A percentile compares a stretch with the other conserved stretches of the same genome.
These are phyloP conservation scores for Bucco capensis DNA, from an alignment of 2,113 vertebrate genomes.

Conservation along the genomic window DNA sequence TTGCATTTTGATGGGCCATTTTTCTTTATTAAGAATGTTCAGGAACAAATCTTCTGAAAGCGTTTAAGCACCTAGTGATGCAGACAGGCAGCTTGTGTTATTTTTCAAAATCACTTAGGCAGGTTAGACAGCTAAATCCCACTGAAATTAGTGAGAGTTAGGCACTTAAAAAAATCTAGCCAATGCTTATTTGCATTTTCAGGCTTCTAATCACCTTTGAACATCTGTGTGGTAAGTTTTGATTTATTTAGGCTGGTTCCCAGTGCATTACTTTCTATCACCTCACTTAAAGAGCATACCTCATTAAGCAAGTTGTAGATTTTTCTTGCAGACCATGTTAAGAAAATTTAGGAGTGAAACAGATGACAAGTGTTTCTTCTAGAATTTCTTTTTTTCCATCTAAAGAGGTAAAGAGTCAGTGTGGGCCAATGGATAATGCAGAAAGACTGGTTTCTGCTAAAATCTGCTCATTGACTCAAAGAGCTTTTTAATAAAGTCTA, in stretches of 20 bases:
- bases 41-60: constrained; percentile 2
- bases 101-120: constrained; percentile 47
- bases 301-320: background rate
- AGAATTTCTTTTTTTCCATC: background rate
- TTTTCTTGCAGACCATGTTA: background rate
- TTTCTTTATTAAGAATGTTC: constrained; percentile 41
- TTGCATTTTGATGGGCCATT: background rate
- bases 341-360: background rate
- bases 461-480: background rate
- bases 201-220: background rate
- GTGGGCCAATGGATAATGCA: background rate
- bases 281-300: background rate
- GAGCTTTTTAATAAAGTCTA: background rate
- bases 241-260: background rate
- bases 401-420: background rate
- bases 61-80: constrained; percentile 37
- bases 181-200: constrained; percentile 5
- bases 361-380: background rate
- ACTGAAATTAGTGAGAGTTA: background rate
- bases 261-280: background rate
- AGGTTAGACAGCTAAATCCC: constrained; percentile 22
- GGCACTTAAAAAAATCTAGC: background rate
- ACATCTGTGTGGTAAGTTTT: background rate
- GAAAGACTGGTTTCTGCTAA: background rate
- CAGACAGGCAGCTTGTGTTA: background rate